Conservation (phyloP, 1,140 invertebrate genomes). For the Orchestia grillus region DNA sequence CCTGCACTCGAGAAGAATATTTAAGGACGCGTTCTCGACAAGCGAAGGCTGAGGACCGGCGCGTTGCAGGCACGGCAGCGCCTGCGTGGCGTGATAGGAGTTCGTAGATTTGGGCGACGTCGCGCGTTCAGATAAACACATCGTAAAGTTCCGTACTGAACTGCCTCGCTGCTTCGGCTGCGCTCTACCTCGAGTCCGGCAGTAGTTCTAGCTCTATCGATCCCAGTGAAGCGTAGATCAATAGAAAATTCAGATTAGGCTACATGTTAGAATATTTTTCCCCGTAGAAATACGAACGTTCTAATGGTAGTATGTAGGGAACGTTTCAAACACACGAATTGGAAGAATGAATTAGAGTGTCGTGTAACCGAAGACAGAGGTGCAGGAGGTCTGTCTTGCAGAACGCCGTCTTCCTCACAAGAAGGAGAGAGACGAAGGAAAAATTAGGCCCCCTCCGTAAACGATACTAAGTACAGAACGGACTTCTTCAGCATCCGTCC, state of each 20-base stretch:
- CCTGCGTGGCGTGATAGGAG: constrained; percentile 3
- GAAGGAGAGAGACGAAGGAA: neutral
- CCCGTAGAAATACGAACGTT: neutral
- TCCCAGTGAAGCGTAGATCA: neutral
- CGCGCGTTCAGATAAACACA: constrained; percentile 1
- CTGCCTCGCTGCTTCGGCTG: neutral
- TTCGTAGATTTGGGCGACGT: neutral
- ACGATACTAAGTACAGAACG: neutral
- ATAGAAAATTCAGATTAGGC: neutral
- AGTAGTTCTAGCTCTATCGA: neutral
- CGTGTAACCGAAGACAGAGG: no score
- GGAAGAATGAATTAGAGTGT: neutral
- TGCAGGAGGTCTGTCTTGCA: neutral
- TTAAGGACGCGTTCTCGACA: neutral
- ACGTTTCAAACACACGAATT: neutral
- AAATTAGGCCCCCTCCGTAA: neutral
- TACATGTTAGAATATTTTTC: neutral
- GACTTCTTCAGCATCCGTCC: neutral
- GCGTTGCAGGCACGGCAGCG: neutral
- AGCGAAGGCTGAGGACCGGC: neutral
- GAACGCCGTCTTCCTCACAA: neutral
- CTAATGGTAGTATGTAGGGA: neutral
- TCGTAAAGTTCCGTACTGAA: constrained; percentile 7
- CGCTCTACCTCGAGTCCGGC: neutral
- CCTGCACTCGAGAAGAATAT: neutral